These are phyloP conservation scores for Rapana venosa DNA, from an alignment of 2,888 invertebrate genomes.

Conservation along the genomic window DNA sequence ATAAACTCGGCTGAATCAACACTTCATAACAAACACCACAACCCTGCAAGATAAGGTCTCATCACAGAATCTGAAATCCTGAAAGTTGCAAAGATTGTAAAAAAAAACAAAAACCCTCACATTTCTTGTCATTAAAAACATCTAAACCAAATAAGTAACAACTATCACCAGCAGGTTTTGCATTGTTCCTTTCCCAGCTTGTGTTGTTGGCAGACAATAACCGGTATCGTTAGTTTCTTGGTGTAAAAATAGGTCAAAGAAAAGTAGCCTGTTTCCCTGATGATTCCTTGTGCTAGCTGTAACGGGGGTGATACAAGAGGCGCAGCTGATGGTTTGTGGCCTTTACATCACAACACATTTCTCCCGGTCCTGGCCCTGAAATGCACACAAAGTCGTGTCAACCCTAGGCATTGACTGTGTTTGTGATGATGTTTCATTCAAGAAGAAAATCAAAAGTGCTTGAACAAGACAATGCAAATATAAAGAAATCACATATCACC, in stretches of 20 bases:
- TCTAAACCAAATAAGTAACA: not conserved
- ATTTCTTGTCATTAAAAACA: not conserved
- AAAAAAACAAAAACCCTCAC: not conserved
- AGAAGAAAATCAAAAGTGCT: too few species aligned
- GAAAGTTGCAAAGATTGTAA: not conserved
- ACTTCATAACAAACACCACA: not conserved
- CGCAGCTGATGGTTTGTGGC: not conserved
- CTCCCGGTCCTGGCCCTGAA: constrained; percentile 26
- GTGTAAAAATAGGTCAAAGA: not conserved
- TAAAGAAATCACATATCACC: too few species aligned
- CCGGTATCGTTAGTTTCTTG: too few species aligned
- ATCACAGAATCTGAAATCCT: not conserved
- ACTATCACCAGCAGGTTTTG: not conserved
- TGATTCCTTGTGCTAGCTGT: not conserved
- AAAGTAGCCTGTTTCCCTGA: constrained; percentile 4
- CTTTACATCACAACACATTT: constrained; percentile 34
- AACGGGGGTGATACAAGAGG: not conserved
- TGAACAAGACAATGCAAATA: too few species aligned
- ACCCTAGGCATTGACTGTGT: too few species aligned
- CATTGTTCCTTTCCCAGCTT: not conserved
- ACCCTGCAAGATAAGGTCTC: not conserved
- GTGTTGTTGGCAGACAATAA: not conserved
- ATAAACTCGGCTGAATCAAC: not conserved
- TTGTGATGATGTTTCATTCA: too few species aligned
- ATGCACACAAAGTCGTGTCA: not conserved